Percentiles rank a stretch among this genome's conserved stretches.
phyloP scores from a whole-genome alignment of 2,113 vertebrate species.

The Acanthisitta chloris region DNA sequence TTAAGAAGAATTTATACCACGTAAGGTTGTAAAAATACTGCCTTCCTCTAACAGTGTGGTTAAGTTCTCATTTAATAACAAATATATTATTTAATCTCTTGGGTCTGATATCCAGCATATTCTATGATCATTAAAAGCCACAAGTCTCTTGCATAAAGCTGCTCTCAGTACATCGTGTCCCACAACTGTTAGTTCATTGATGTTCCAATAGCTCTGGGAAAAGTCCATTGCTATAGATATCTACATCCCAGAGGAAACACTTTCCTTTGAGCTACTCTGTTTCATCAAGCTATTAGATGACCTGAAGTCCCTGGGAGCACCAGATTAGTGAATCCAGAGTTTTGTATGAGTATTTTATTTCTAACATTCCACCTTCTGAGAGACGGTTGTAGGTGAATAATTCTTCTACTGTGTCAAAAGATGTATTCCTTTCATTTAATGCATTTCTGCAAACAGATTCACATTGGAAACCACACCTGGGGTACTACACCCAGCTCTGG shows the following conservation, averaged over 20 bases:
- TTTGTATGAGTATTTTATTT: not conserved
- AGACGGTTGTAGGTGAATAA: not conserved
- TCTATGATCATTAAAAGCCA: not conserved
- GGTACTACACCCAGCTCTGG: not conserved
- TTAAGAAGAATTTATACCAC: not conserved
- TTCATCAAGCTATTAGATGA: constrained; percentile 42
- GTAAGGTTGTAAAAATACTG: not conserved
- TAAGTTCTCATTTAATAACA: not conserved
- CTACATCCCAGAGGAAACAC: not conserved
- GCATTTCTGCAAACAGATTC: not conserved
- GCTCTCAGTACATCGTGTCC: not conserved
- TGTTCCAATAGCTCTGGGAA: constrained; percentile 11
- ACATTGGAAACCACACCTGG: not conserved
- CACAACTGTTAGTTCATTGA: not conserved
- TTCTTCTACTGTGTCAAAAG: not conserved
- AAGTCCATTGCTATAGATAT: not conserved
- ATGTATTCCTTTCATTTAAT: constrained; percentile 15
- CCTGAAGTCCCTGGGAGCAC: constrained; percentile 1
- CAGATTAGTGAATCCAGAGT: constrained; percentile 5
- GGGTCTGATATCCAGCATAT: not conserved
- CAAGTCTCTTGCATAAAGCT: not conserved
- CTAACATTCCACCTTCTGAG: not conserved
- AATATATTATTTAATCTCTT: not conserved
- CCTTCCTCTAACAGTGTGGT: not conserved
- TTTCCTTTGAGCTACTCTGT: constrained; percentile 2